Base-by-base conservation (phyloP, 2,113 vertebrate genomes). In the Xerus inauris region DNA sequence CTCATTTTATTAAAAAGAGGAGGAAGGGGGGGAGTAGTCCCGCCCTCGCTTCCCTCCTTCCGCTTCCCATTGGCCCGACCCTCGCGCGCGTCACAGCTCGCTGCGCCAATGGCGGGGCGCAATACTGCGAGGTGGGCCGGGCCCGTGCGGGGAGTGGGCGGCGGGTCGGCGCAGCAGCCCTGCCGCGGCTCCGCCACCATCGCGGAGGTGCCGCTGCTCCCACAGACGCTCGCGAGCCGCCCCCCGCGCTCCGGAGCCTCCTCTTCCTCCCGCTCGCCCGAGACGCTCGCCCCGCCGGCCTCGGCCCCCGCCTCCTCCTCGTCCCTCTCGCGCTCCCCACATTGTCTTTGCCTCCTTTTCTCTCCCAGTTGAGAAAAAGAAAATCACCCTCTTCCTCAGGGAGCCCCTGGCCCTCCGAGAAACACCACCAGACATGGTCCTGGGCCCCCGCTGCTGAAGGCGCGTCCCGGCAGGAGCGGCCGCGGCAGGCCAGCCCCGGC, bases 121-220 rank as follows among this genome's bases (percentile, higher is more conserved):
- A 97, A 98, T 98, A 99, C 98, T 99, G 98, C 97, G 96, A 98
- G 94, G 98, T 98, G 98, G 98, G 97, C 97, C 88, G 98, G 98
- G 62, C 98, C 97, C 97, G 97, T 93, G 96, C 98, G 93, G 97
- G 97, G 98, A 98, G 98, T 98, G 98, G 97, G 98, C 95, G 94
- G 97, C 8, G 95, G 94, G 96, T 98, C 96, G 95, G 97, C 86
- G 95, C 91, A 96, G 94, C 87, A 89, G 81, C 95, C 59, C 93
- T 51, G 94, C 79, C 93, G 97, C 97, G 87, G 96, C 88, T 96
- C 95, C 83, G 90, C 96, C 95, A 94, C 95, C 96, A 96, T 96
- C 87, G 96, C 82, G 51, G 97, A 96, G 95, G 87, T 64, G 95
- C 97, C 92, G 92, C 96, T 91, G 94, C 97, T 96, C 92, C 95